These are phyloP conservation scores for Sardinella longiceps DNA, from an alignment of 2,797 vertebrate genomes.

Conservation along the genomic window DNA sequence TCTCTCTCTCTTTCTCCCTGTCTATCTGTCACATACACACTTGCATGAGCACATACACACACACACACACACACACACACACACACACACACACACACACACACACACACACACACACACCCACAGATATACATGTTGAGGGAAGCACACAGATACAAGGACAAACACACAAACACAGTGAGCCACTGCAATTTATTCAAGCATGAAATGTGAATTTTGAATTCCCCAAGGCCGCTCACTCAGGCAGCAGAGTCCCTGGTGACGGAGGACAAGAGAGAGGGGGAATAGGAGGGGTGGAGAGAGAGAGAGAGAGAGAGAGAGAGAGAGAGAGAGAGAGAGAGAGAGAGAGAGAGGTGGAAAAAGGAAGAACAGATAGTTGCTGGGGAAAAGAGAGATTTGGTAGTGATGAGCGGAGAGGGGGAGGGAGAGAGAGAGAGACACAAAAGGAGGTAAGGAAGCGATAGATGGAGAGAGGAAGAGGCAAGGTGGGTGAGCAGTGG, in stretches of 20 bases:
- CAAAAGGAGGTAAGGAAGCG: not conserved
- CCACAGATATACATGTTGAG: slow-evolving; percentile 61
- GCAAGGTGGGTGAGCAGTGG: not conserved
- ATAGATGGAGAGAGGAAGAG: not conserved
- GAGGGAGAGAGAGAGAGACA: not conserved
- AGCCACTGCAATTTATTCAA: slow-evolving; percentile 77
- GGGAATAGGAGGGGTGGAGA: not conserved
- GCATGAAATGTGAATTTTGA: slow-evolving; percentile 84
- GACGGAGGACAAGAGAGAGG: slow-evolving; percentile 55
- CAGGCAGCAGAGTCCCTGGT: slow-evolving; percentile 67
- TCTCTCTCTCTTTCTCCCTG: not conserved
- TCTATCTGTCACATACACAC: not conserved
- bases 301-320: not conserved
- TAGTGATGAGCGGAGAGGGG: not conserved
- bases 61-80: not conserved
- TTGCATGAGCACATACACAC: too few relatives aligned
- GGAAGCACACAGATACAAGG: slow-evolving; percentile 44
- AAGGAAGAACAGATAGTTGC: not conserved
- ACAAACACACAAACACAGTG: slow-evolving; percentile 60
- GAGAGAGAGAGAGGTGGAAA: not conserved
- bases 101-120: not conserved
- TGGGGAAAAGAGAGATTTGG: not conserved
- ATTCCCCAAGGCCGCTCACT: slow-evolving; percentile 73
- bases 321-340: not conserved
- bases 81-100: slow-evolving; percentile 5